These are phyloP conservation scores for Liopterus haemorrhoidalis DNA, from an alignment of 2,888 invertebrate species.

Conservation along the genomic window DNA sequence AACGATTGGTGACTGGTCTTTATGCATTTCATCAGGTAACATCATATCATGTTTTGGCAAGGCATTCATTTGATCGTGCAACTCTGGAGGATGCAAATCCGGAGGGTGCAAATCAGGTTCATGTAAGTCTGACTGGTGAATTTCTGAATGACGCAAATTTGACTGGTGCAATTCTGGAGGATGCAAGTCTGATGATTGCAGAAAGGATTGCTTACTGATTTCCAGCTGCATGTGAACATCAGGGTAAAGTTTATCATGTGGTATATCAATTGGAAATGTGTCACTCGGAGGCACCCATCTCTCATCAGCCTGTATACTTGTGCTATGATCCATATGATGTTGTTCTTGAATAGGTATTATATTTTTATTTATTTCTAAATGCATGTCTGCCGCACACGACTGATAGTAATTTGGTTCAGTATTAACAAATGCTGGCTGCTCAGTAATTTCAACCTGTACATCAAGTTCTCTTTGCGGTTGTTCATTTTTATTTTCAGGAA, in stretches of 20 bases:
- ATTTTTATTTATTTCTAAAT: slow-evolving; percentile 43
- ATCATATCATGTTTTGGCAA: no score
- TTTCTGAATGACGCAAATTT: slow-evolving; percentile 4
- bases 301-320: slow-evolving; percentile 51
- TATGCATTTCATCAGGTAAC: slow-evolving; percentile 44
- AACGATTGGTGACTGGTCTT: slow-evolving; percentile 40
- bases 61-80: slow-evolving; percentile 35
- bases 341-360: slow-evolving; percentile 42
- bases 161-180: slow-evolving; percentile 17
- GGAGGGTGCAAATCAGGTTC: no score
- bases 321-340: slow-evolving; percentile 43
- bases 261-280: slow-evolving; percentile 30
- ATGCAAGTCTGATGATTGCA: slow-evolving; percentile 17
- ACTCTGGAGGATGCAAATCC: slow-evolving; percentile 17
- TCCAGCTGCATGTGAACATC: slow-evolving; percentile 20
- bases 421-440: slow-evolving; percentile 27
- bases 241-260: slow-evolving; percentile 17
- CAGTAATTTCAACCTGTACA: slow-evolving; percentile 29
- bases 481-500: slow-evolving; percentile 11
- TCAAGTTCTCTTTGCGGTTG: slow-evolving; percentile 10
- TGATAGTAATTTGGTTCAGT: slow-evolving; percentile 33
- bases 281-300: slow-evolving; percentile 59
- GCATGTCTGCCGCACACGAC: slow-evolving; percentile 39
- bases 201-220: slow-evolving; percentile 15
- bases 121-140: slow-evolving; percentile 16